Evolutionary conservation across 2,797 vertebrate genomes (phyloP).

Genomic region (Chloroceryle inda): DNA sequence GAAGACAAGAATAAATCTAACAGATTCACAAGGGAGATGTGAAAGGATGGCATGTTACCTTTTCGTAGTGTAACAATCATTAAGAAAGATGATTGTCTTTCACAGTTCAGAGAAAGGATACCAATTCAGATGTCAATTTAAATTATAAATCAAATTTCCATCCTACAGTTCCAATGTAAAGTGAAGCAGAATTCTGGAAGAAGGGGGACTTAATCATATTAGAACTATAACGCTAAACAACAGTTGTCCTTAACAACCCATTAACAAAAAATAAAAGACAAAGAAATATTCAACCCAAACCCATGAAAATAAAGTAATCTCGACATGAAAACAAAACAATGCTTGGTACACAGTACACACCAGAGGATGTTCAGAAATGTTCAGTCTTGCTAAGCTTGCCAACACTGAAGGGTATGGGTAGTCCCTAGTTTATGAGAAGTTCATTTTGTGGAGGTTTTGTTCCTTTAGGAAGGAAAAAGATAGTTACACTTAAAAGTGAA

Average conservation of each 20-base stretch:
- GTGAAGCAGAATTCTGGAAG: conserved; percentile 52
- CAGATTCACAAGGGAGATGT: not conserved
- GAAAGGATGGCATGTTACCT: conserved; percentile 6
- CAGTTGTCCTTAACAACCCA: conserved; percentile 41
- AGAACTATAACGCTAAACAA: conserved; percentile 42
- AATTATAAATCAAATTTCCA: conserved; percentile 66
- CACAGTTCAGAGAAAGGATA: conserved; percentile 60
- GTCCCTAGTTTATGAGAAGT: not conserved
- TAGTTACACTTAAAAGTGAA: not conserved
- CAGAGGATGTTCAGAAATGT: not conserved
- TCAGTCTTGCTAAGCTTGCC: not conserved
- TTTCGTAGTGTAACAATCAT: conserved; percentile 32
- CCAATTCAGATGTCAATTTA: conserved; percentile 52
- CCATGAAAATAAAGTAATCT: not conserved
- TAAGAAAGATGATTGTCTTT: conserved; percentile 61
- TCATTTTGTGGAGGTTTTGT: not conserved
- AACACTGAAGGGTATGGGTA: not conserved
- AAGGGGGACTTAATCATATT: conserved; percentile 53
- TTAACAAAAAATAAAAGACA: not conserved
- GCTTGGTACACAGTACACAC: not conserved
- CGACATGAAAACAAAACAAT: not conserved
- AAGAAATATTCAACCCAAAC: not conserved
- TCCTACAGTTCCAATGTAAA: conserved; percentile 47
- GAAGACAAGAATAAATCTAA: conserved; percentile 23
- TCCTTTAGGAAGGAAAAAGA: not conserved